Evolutionary conservation across 1,140 invertebrate genomes (phyloP), one percentile per base, ranked within the genome.

Genomic region (Forficula auricularia): DNA sequence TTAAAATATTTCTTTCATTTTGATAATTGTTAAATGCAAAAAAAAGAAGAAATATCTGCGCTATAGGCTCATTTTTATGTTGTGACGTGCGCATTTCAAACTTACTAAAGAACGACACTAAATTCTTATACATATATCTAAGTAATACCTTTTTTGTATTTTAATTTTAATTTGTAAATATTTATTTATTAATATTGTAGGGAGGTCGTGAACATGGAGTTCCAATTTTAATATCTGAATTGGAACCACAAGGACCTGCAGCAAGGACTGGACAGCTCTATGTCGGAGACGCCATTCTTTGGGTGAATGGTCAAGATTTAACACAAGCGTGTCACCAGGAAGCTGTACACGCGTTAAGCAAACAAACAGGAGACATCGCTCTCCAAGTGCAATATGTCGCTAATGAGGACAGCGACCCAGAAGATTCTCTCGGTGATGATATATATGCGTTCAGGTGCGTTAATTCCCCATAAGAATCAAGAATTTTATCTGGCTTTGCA

Each of bases 161-260:
- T n/a, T n/a, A n/a, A n/a, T n/a, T n/a, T n/a, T n/a, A n/a, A n/a
- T n/a, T n/a, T n/a, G n/a, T n/a, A n/a, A n/a, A n/a, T n/a, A n/a
- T n/a, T n/a, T n/a, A n/a, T n/a, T n/a, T n/a, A 13, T 46, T 19
- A 19, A 38, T 47, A 48, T 48, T 51, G 10, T 51, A 83, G 79
- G 82, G 82, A 43, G 83, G 82, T 8, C 70, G 77, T 47, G 83
- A 88, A 55, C 82, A 88, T 62, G 82, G 82, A 20, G 79, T 88
- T 22, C 83, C 83, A 0, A 82, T 88, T 45, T 58, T 88, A n/a
- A 81, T 88, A 49, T 85, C 82, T 15, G 82, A 87, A 60, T 66
- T 88, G 53, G 79, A 87, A 58, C 69, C 73, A 38, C 74, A 77
- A 46, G 77, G 79, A 41, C 78, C 81, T 33, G 82, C 81, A 2